A percentile compares a stretch with the other conserved stretches of the same genome.
Evolutionary conservation across 1,140 invertebrate genomes (phyloP).

Genomic region (Hestina assimilis): DNA sequence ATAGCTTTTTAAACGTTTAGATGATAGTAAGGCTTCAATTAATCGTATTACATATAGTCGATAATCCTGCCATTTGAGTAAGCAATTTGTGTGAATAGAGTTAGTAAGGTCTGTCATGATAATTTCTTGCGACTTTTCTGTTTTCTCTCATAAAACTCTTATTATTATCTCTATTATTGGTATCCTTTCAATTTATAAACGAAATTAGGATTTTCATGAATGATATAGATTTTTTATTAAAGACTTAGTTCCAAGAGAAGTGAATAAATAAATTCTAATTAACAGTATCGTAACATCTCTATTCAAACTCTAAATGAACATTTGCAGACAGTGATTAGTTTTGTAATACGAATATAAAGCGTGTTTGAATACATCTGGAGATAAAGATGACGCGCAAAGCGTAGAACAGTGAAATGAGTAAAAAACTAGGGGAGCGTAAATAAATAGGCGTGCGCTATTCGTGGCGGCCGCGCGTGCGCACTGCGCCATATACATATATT

Average conservation of each 20-base stretch:
- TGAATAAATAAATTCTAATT: too few species aligned
- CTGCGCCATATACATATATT: slow-evolving; percentile 2
- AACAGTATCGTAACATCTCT: neutral
- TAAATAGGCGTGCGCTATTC: slow-evolving; percentile 64
- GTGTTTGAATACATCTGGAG: slow-evolving; percentile 6
- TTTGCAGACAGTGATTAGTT: neutral
- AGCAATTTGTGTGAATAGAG: neutral
- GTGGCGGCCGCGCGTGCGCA: slow-evolving; percentile 46
- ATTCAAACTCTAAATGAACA: neutral
- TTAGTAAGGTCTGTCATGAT: neutral
- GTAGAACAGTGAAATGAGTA: slow-evolving; percentile 35
- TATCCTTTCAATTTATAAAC: too few species aligned
- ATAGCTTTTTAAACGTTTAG: neutral
- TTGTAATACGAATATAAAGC: neutral
- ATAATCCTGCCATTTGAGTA: neutral
- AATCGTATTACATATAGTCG: neutral
- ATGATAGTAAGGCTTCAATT: slow-evolving; percentile 3
- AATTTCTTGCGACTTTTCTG: too few species aligned
- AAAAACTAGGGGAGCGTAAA: slow-evolving; percentile 58
- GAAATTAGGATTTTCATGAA: too few species aligned
- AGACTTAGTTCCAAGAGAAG: too few species aligned
- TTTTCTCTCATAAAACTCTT: too few species aligned
- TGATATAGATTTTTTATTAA: too few species aligned
- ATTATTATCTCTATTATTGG: too few species aligned
- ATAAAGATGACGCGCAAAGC: slow-evolving; percentile 6